Evolutionary conservation across 2,113 vertebrate genomes (phyloP), one percentile per base, ranked within the genome.

Genomic region (Phylloscopus trochilus): DNA sequence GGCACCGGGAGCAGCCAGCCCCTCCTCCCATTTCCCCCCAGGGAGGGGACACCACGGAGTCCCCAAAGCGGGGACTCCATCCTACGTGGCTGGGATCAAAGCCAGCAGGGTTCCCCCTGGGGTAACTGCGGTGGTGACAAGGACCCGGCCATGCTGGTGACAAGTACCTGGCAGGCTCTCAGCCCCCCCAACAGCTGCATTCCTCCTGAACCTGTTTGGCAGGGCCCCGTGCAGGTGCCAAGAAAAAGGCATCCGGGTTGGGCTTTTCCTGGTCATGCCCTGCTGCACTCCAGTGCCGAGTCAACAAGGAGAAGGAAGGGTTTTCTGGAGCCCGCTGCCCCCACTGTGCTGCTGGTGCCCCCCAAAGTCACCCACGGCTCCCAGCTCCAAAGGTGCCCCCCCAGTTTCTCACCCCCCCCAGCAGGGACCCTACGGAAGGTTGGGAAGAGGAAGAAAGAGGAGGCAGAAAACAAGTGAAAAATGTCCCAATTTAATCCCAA

Each of bases 161-260:
- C 31, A 23, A 69, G 84, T 5, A 43, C 46, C 9, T 47, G 46
- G 75, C 0, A 3, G 87, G 64, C 33, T 77, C 60, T 83, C 59
- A 41, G 58, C 39, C n/a, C 59, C 67, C n/a, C 31, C 70, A 87
- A 31, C 73, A 87, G 55, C 68, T 35, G 7, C 95, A 96, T 96
- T 96, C 96, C 87, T 94, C 59, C 41, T 22, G n/a, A 96, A 96
- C 96, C 74, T 64, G 96, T 95, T 95, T 10, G 8, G 47, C 93
- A 87, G 74, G 94, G 76, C 63, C 37, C 78, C 9, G 53, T 8
- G 49, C 8, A 1, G 69, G 47, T 94, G 89, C 94, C 94, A 95
- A 81, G n/a, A 13, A 39, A 47, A 69, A 94, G 47, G 80, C 56
- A 92, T 66, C 39, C 2, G 12, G 91, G 80, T 37, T 78, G 82